A percentile compares a stretch with the other conserved stretches of the same genome.
Evolutionary conservation across 92 coral and sea anemone species (phyloP).

Genomic region (Ricordea florida): DNA sequence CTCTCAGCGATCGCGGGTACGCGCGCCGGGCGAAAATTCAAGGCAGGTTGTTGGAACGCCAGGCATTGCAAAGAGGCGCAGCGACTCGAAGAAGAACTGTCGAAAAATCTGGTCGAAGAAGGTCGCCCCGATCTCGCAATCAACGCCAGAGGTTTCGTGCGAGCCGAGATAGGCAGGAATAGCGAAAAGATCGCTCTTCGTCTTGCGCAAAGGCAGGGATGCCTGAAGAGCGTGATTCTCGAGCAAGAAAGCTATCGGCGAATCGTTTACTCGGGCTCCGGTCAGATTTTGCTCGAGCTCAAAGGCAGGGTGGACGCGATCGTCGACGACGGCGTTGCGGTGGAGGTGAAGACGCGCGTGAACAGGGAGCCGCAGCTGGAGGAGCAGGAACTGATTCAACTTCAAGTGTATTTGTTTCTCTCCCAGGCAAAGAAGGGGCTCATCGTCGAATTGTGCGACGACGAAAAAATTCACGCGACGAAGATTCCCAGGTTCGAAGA

Average conservation of each 20-base stretch:
- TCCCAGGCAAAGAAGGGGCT: neutral
- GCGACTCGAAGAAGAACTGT: neutral
- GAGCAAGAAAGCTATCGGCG: neutral
- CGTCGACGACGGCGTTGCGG: neutral
- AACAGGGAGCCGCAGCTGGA: neutral
- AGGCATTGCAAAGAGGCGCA: neutral
- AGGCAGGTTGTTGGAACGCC: neutral
- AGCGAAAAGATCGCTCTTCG: neutral
- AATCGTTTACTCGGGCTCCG: too few relatives aligned
- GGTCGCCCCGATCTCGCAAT: neutral
- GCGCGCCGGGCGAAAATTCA: neutral
- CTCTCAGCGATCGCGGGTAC: neutral
- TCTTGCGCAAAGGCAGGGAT: neutral
- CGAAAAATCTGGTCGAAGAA: neutral
- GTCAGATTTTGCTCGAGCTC: neutral
- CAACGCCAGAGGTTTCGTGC: neutral
- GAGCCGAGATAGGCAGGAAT: neutral
- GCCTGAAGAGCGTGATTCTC: neutral
- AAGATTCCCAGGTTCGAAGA: neutral
- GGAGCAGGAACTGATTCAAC: neutral
- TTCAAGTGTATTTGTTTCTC: slow-evolving; percentile 4
- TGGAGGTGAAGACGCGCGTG: slow-evolving; percentile 4
- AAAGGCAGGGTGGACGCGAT: neutral
- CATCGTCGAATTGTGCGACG: neutral
- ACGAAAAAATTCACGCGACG: neutral